These are phyloP conservation scores for Linurgus olivaceus DNA, from an alignment of 2,797 vertebrate species.

Conservation along the genomic window DNA sequence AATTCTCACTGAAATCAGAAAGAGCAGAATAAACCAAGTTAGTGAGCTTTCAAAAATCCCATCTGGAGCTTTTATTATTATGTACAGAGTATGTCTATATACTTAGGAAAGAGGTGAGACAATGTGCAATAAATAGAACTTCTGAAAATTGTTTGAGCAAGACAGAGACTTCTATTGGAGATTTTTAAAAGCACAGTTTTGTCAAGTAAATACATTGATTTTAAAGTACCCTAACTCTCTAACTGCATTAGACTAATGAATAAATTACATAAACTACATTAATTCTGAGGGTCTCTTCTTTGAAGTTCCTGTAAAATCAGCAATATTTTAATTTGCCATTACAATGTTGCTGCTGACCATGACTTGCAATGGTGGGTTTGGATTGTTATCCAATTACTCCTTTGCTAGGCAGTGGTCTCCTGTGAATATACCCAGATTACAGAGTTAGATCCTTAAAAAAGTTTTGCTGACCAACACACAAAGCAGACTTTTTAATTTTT, in stretches of 20 bases:
- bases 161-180: not conserved
- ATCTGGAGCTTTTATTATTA: not conserved
- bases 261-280: not conserved
- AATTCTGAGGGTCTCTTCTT: not conserved
- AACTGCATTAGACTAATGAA: not conserved
- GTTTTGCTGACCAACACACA: not conserved
- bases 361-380: not conserved
- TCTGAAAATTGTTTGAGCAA: not conserved
- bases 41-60: not conserved
- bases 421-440: not conserved
- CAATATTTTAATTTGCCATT: slow-evolving; percentile 2
- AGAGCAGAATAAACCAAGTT: not conserved
- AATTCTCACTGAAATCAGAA: not conserved
- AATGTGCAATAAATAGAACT: not conserved
- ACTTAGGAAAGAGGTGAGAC: not conserved
- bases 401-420: not conserved
- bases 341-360: not conserved
- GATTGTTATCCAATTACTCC: not conserved
- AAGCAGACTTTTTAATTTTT: not conserved
- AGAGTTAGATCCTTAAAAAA: not conserved
- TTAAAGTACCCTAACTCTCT: not conserved
- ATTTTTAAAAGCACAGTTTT: not conserved
- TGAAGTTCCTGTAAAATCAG: slow-evolving; percentile 7
- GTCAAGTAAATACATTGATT: not conserved
- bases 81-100: not conserved